Base-by-base conservation (phyloP, 2,797 vertebrate genomes). In the Trachurus trachurus region DNA sequence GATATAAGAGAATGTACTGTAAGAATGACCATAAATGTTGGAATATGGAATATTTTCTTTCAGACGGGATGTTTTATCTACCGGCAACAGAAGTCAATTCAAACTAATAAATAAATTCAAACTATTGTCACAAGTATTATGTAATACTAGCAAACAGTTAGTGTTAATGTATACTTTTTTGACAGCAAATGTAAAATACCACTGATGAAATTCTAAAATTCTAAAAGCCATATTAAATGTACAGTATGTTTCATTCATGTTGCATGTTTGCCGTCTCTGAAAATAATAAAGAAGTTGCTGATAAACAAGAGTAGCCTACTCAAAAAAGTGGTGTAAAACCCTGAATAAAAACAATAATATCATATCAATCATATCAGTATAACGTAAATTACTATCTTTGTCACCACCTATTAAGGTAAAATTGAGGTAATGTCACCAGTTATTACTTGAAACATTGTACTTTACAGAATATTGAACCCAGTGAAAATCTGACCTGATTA, bases 1-100 rank as follows among this genome's bases (percentile, higher is more conserved):
- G 21, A 45, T 37, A 42, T 9, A 34, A 61, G 21, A 34, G 61
- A 71, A 71, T 53, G 31, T 34, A 72, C 21, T 50, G 22, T 9
- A 22, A 64, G 44, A 64, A 62, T n/a, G 45, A 63, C 42, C 21
- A 26, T 22, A 17, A n/a, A 39, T 26, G 22, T 5, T 53, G 21
- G 21, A 52, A 21, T 21, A 21, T 44, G 1, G 1, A 57, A 52
- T 37, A 2, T 1, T 42, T 65, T 65, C 60, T 72, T 42, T 50
- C 31, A 71, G 12, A 16, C 37, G 31, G 40, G 49, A 63, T 52
- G 29, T 68, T 9, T 47, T 19, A 52, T 66, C 21, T 40, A 12
- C 4, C 5, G 60, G 7, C 6, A 0, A 17, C 15, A 64, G 1
- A 72, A 29, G 40, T 26, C 9, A 6, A 56, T 44, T 71, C 6